Conservation (phyloP, 1,140 invertebrate species). For the Platyura marginata region DNA sequence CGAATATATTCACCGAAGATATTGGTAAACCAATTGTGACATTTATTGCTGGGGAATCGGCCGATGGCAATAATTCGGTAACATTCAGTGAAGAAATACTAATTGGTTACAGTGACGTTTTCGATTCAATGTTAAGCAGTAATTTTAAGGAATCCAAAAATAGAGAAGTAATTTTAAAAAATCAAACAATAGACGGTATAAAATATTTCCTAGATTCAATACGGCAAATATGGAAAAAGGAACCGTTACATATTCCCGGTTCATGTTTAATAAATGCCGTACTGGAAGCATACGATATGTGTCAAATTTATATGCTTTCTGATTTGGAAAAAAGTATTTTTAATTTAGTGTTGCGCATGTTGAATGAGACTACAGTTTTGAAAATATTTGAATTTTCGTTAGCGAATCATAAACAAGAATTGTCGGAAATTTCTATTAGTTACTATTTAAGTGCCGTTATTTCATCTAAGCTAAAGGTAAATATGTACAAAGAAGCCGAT, state of each 20-base stretch:
- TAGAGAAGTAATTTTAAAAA: constrained; percentile 16
- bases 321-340: constrained; percentile 15
- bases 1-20: constrained; percentile 6
- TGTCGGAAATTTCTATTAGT: constrained; percentile 19
- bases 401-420: constrained; percentile 19
- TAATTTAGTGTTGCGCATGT: constrained; percentile 12
- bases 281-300: constrained; percentile 22
- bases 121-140: constrained; percentile 22
- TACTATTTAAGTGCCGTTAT: constrained; percentile 15
- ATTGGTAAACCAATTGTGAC: background rate
- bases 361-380: constrained; percentile 15
- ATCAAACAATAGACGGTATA: constrained; percentile 14
- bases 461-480: constrained; percentile 11
- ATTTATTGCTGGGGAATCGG: constrained; percentile 9
- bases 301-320: constrained; percentile 20
- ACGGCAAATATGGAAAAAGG: constrained; percentile 7
- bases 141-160: constrained; percentile 19
- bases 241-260: constrained; percentile 7
- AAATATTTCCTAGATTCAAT: constrained; percentile 20
- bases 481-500: constrained; percentile 18
- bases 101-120: constrained; percentile 20
- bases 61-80: constrained; percentile 6
- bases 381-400: constrained; percentile 19
- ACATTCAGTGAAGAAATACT: constrained; percentile 20
- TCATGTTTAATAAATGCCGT: constrained; percentile 6